phyloP scores from a whole-genome alignment of 2,797 vertebrate species.

The Discoglossus pictus region DNA sequence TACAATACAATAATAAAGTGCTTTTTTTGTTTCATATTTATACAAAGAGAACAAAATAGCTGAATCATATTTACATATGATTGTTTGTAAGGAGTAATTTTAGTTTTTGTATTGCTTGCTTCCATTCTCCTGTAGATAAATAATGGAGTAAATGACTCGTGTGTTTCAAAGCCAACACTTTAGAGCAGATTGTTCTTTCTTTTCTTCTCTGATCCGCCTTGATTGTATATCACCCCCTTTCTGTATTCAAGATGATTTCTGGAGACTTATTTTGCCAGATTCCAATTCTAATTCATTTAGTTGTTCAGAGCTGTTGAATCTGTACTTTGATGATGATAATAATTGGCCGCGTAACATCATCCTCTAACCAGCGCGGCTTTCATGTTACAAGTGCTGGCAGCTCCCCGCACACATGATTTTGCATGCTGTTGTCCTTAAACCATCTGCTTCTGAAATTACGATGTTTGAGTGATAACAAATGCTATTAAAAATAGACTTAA shows the following conservation, averaged over 20 bases:
- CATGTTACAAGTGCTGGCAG: slow-evolving; percentile 25
- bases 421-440: background rate
- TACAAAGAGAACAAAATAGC: slow-evolving; percentile 82
- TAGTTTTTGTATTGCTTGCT: slow-evolving; percentile 23
- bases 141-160: slow-evolving; percentile 20
- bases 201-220: slow-evolving; percentile 14
- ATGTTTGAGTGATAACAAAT: slow-evolving; percentile 1
- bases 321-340: slow-evolving; percentile 14
- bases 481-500: slow-evolving; percentile 15
- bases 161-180: slow-evolving; percentile 23
- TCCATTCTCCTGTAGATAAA: slow-evolving; percentile 34
- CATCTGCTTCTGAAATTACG: background rate
- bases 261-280: slow-evolving; percentile 27
- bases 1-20: too few relatives aligned
- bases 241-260: slow-evolving; percentile 36
- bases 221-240: background rate
- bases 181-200: slow-evolving; percentile 37
- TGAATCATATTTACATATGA: slow-evolving; percentile 64
- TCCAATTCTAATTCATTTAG: slow-evolving; percentile 34
- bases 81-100: slow-evolving; percentile 26
- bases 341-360: background rate
- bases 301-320: slow-evolving; percentile 9
- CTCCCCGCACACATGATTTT: slow-evolving; percentile 9
- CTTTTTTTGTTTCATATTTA: too few relatives aligned
- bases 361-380: slow-evolving; percentile 8